Conservation (phyloP, 2,888 invertebrate genomes). For the Cosmopolites sordidus region DNA sequence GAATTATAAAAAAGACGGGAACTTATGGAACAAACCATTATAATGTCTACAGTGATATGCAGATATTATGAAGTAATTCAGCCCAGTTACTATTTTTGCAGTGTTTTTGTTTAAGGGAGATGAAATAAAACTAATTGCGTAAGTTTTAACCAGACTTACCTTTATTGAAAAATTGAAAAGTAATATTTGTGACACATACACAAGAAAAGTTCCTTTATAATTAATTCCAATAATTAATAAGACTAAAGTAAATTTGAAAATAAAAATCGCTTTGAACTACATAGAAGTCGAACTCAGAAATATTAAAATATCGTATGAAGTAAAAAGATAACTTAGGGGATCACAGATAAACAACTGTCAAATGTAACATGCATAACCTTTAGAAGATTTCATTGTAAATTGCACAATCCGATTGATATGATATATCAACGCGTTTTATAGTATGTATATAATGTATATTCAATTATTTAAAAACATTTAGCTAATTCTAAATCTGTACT, state of each 20-base stretch:
- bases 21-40: too few relatives aligned
- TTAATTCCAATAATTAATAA: slow-evolving; percentile 9
- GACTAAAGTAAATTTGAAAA: slow-evolving; percentile 10
- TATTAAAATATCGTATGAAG: slow-evolving; percentile 11
- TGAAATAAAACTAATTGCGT: slow-evolving; percentile 8
- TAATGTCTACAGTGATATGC: too few relatives aligned
- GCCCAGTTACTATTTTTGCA: too few relatives aligned
- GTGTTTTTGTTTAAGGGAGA: too few relatives aligned
- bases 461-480: slow-evolving; percentile 51
- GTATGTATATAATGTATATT: slow-evolving; percentile 50
- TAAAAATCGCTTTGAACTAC: slow-evolving; percentile 9
- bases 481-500: slow-evolving; percentile 46
- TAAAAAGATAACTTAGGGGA: slow-evolving; percentile 46
- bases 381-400: slow-evolving; percentile 45
- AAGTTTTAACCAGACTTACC: slow-evolving; percentile 22
- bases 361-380: slow-evolving; percentile 48
- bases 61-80: too few relatives aligned
- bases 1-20: too few relatives aligned
- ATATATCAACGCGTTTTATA: slow-evolving; percentile 49
- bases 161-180: slow-evolving; percentile 30
- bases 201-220: slow-evolving; percentile 27
- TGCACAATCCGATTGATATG: slow-evolving; percentile 51
- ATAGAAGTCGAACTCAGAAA: slow-evolving; percentile 10
- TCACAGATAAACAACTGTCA: slow-evolving; percentile 51
- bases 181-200: slow-evolving; percentile 23